phyloP scores from a whole-genome alignment of 2,888 invertebrate genomes.

The Omphaloscelis lunosa region DNA sequence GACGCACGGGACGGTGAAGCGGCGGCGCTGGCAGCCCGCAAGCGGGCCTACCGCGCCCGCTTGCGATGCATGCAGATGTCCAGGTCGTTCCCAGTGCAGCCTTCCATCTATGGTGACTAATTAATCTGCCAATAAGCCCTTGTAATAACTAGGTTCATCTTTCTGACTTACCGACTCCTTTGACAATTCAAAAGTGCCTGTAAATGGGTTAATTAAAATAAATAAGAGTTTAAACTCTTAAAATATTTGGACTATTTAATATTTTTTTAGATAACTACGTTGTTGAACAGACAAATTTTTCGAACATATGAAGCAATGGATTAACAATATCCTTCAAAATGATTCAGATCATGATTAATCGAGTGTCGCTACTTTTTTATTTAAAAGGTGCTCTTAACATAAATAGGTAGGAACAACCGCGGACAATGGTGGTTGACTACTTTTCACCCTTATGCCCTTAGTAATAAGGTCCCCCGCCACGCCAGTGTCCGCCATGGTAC shows the following conservation, averaged over 20 bases:
- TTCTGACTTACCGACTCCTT: neutral
- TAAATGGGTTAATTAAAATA: neutral
- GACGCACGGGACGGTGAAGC: constrained; percentile 86
- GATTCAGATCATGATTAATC: no score
- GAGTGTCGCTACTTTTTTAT: neutral
- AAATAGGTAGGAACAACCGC: neutral
- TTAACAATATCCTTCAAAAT: no score
- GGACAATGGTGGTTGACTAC: no score
- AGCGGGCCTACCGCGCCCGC: constrained; percentile 86
- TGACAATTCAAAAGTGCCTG: neutral
- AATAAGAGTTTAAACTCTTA: no score
- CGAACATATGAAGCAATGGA: no score
- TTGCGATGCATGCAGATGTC: constrained; percentile 87
- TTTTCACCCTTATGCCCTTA: no score
- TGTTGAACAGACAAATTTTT: no score
- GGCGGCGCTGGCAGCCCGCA: constrained; percentile 86
- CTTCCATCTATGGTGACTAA: constrained; percentile 76
- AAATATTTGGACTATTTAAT: no score
- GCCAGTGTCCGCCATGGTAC: neutral
- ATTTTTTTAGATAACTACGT: no score
- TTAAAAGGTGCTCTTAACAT: neutral
- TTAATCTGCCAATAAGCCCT: neutral
- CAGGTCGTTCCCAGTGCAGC: constrained; percentile 74
- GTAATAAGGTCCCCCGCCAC: no score
- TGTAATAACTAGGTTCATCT: neutral